A percentile compares a stretch with the other conserved stretches of the same genome.
These are phyloP conservation scores for Myxocyprinus asiaticus DNA, from an alignment of 2,113 vertebrate species.

Conservation along the genomic window DNA sequence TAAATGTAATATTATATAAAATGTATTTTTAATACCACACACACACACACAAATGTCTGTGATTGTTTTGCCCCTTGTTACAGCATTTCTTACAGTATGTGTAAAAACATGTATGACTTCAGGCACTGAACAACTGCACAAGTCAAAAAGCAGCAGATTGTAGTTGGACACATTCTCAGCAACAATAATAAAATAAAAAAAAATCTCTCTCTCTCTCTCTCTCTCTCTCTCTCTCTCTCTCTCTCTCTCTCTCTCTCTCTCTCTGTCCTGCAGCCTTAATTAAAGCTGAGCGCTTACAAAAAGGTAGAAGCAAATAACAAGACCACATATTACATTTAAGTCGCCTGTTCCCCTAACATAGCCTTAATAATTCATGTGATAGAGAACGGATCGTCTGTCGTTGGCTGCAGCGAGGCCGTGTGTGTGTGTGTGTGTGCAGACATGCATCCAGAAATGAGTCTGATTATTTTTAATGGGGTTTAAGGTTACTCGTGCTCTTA, in stretches of 20 bases:
- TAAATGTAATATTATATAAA: too few relatives aligned
- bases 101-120: too few relatives aligned
- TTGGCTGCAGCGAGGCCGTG: constrained; percentile 48
- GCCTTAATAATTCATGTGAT: constrained; percentile 78
- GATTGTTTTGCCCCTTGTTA: too few relatives aligned
- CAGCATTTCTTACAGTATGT: too few relatives aligned
- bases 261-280: constrained; percentile 70
- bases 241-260: background rate
- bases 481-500: constrained; percentile 75
- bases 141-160: too few relatives aligned
- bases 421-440: background rate
- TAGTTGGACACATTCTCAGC: too few relatives aligned
- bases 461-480: constrained; percentile 82
- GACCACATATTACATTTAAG: constrained; percentile 76
- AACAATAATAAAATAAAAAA: too few relatives aligned
- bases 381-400: constrained; percentile 71
- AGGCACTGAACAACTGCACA: too few relatives aligned
- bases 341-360: constrained; percentile 69
- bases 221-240: too few relatives aligned
- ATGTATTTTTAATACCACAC: too few relatives aligned
- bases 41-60: too few relatives aligned
- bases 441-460: constrained; percentile 74
- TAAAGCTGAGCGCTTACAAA: constrained; percentile 80
- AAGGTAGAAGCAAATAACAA: constrained; percentile 78
- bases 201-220: too few relatives aligned